phyloP scores from a whole-genome alignment of 2,888 invertebrate genomes.

The Alloscopus bannaensis region DNA sequence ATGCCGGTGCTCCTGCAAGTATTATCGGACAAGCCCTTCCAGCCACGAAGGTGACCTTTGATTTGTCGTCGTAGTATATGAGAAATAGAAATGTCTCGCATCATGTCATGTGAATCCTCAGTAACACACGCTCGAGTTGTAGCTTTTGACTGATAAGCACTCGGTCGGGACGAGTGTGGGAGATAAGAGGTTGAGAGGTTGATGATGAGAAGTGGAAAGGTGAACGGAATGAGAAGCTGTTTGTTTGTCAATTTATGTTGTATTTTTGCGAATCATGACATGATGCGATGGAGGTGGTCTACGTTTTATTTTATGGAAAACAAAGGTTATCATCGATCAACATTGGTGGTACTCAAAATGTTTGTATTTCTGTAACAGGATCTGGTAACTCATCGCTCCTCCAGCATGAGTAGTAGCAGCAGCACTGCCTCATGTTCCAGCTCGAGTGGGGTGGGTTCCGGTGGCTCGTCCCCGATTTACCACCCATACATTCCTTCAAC shows the following conservation, averaged over 20 bases:
- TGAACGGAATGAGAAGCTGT: conserved; percentile 12
- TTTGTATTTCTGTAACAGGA: conserved; percentile 28
- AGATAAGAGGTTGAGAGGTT: not conserved
- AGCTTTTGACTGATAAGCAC: not conserved
- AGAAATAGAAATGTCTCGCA: too few relatives aligned
- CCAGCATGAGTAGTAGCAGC: conserved; percentile 35
- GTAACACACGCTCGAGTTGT: too few relatives aligned
- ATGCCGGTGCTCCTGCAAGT: conserved; percentile 28
- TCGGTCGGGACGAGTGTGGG: too few relatives aligned
- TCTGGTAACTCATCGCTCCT: conserved; percentile 30
- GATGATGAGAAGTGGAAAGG: not conserved
- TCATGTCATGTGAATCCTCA: too few relatives aligned
- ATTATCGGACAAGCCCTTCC: conserved; percentile 46
- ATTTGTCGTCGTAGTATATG: not conserved
- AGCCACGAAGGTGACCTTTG: conserved; percentile 32
- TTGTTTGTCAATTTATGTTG: too few relatives aligned
- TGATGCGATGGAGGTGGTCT: not conserved
- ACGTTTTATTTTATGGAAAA: conserved; percentile 18
- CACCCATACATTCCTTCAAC: conserved; percentile 21
- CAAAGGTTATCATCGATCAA: not conserved
- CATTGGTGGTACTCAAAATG: too few relatives aligned
- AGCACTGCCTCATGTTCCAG: conserved; percentile 39
- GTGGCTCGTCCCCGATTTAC: conserved; percentile 45
- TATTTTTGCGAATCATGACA: too few relatives aligned
- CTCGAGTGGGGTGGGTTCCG: conserved; percentile 41